Evolutionary conservation across 1,140 invertebrate species (phyloP), one percentile per base, ranked within the genome.

Genomic region (Leguminivora glycinivorella): DNA sequence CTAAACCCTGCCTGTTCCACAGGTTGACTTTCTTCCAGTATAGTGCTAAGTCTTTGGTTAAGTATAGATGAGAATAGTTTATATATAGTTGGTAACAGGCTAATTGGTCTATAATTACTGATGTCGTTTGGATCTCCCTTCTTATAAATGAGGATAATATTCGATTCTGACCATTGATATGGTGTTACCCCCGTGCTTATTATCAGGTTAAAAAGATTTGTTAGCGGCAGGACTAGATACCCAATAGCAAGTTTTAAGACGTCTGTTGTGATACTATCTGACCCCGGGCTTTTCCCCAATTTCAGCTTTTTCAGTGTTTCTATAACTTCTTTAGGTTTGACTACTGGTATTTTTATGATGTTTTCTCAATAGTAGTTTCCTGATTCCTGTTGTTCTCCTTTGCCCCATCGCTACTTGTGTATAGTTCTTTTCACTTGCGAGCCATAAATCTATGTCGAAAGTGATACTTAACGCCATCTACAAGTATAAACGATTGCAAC

Each of bases 291-390:
- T 70, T 74, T 72, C 24, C 66, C 52, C 63, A 9, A 34, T 66
- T 70, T 70, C 69, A 66, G 22, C 58, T 24, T 69, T 70, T 70
- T 71, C 60, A 69, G 66, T 67, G 31, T 31, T 12, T 71, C 38
- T 22, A 40, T 67, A n/a, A 69, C 43, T 66, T 69, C 72, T 12
- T 40, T 40, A 1, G 4, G 1, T 40, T 40, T 10, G 5, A 40
- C 12, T 40, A 9, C 5, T 6, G 38, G 38, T 40, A 4, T 12
- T 1, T 10, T 40, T 10, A 12, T 40, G 4, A 2, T 40, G 10
- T 40, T 5, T 40, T 40, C 12, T 40, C 4, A 10, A 10, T 10
- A 10, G 38, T 40, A 6, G 38, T 9, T 5, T 10, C 6, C 1
- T 10, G 4, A 2, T 12, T 40, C 12, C 1, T 10, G 38, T 12